phyloP scores from a whole-genome alignment of 2,113 vertebrate genomes.

The Larimichthys polyactis region DNA sequence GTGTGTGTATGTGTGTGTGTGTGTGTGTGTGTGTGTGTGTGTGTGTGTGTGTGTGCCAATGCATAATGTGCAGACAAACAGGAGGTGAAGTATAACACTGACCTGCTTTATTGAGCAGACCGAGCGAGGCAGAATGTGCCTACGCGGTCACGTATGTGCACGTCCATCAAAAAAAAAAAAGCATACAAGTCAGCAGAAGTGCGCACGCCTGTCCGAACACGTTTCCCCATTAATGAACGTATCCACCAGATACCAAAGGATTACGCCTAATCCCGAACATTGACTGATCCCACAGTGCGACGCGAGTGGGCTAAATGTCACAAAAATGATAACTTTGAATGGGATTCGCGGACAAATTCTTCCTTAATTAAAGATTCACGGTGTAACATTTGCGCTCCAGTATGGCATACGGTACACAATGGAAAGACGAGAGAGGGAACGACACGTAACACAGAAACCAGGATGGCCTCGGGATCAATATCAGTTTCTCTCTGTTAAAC shows the following conservation, averaged over 20 bases:
- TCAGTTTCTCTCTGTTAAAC: conserved; percentile 58
- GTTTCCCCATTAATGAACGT: conserved; percentile 69
- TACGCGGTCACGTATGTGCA: conserved; percentile 1
- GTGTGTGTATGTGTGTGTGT: conserved; percentile 17
- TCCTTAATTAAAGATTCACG: conserved; percentile 63
- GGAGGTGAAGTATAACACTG: conserved; percentile 41
- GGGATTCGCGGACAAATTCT: conserved; percentile 30
- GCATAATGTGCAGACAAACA: conserved; percentile 55
- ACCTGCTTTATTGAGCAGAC: conserved; percentile 48
- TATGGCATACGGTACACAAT: background rate
- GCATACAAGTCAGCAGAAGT: conserved; percentile 56
- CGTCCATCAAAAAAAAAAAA: background rate
- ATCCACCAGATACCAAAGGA: conserved; percentile 66
- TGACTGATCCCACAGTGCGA: conserved; percentile 68
- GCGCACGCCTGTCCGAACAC: conserved; percentile 35
- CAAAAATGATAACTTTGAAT: conserved; percentile 51
- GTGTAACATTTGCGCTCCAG: conserved; percentile 29
- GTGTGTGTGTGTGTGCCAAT: conserved; percentile 32
- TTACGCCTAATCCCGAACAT: conserved; percentile 76
- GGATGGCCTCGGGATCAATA: conserved; percentile 58
- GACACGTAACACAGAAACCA: conserved; percentile 32
- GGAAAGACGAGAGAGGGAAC: conserved; percentile 14
- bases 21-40: conserved; percentile 30
- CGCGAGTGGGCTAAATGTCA: conserved; percentile 57
- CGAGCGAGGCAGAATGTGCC: conserved; percentile 2